Percentiles rank a stretch among this genome's conserved stretches.
Conservation (phyloP, 1,140 invertebrate species). For the Hyposmocoma kahamanoa region DNA sequence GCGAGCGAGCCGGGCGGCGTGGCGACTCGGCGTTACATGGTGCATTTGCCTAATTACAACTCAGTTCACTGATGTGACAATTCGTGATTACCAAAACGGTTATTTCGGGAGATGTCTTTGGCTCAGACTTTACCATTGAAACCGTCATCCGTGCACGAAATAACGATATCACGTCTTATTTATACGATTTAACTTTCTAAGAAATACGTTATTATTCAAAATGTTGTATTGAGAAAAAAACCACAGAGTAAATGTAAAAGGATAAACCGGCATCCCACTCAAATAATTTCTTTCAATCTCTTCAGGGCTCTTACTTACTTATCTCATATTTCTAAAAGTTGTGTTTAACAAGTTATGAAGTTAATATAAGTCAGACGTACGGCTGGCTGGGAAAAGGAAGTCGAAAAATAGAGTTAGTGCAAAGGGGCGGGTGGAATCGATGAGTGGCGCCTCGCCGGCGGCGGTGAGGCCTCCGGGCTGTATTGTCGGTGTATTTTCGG, state of each 20-base stretch:
- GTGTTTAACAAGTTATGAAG: constrained; percentile 57
- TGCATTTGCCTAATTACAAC: constrained; percentile 69
- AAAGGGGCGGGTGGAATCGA: constrained; percentile 34
- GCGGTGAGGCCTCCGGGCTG: constrained; percentile 18
- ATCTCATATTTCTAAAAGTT: constrained; percentile 55
- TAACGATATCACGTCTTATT: too few relatives aligned
- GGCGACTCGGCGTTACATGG: constrained; percentile 50
- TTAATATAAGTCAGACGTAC: constrained; percentile 52
- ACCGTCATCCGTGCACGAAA: too few relatives aligned
- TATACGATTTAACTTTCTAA: too few relatives aligned
- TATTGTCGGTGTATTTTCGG: constrained; percentile 26
- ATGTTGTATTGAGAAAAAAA: too few relatives aligned
- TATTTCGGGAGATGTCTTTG: constrained; percentile 42
- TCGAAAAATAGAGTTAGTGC: constrained; percentile 48
- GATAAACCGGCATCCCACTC: constrained; percentile 14
- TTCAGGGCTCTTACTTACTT: constrained; percentile 30
- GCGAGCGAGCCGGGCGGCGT: constrained; percentile 24
- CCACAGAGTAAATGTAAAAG: too few relatives aligned
- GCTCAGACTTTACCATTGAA: too few relatives aligned
- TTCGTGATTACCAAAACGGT: constrained; percentile 56
- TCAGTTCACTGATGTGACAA: constrained; percentile 60
- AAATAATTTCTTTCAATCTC: constrained; percentile 22
- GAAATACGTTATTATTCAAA: too few relatives aligned
- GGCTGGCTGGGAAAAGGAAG: constrained; percentile 39
- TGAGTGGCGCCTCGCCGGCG: constrained; percentile 34